Base-by-base conservation (phyloP, 2,113 vertebrate genomes). In the Eulacestoma nigropectus region DNA sequence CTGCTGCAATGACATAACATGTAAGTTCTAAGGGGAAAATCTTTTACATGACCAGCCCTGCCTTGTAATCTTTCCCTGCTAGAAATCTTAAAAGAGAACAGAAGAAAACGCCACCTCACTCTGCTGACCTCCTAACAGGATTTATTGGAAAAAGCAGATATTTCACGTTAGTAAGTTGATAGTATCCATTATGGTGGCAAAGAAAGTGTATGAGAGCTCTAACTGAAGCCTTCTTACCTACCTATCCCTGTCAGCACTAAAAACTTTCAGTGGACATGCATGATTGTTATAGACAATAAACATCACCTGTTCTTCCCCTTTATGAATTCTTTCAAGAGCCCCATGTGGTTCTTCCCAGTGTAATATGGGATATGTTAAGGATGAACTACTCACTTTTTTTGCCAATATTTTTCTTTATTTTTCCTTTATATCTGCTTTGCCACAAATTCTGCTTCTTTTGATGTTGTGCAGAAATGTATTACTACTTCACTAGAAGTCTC, bases 201-300 rank as follows among this genome's bases (percentile, higher is more conserved):
- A 55, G 59, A 33, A 39, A 6, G 30, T 16, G 37, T 25, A 14
- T 8, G 69, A 52, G 19, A 44, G 18, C 42, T 87, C 25, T 22
- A 4, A 12, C 19, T 39, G 53, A 29, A 68, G 63, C n/a, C n/a
- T n/a, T 47, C 13, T 56, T 33, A 39, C 67, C 32, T 35, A 0
- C 55, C 42, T 10, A 1, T 52, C 25, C 41, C 21, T 37, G 3
- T n/a, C 62, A 39, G 49, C 41, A 62, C 32, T 30, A 7, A 39
- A 6, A 25, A 29, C 52, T 62, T 79, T 1, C 26, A 33, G 0
- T 17, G 23, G 22, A 14, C 32, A 2, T 1, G 1, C 13, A 5
- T 30, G 47, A 30, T 56, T 68, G 6, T 25, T 86, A 10, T 3
- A 52, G 32, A 56, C 9, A 79, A 35, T 8, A 57, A 76, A 33